Percentiles rank a stretch among this genome's conserved stretches.
These are phyloP conservation scores for Biston stratarius DNA, from an alignment of 2,888 invertebrate species.

Conservation along the genomic window DNA sequence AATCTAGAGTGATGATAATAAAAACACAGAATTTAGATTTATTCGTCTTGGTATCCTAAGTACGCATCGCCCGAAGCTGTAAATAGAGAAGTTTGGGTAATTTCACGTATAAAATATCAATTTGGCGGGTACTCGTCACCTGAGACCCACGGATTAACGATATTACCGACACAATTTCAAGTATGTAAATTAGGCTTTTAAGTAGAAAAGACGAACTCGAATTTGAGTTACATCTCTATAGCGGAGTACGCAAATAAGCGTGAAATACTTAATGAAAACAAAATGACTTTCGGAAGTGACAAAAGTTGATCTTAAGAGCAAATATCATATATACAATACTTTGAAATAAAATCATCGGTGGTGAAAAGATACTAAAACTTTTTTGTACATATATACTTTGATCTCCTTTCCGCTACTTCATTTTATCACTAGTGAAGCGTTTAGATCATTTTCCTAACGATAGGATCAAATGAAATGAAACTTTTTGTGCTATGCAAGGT, in stretches of 20 bases:
- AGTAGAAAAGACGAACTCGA: constrained; percentile 38
- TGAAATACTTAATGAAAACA: constrained; percentile 7
- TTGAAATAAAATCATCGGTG: constrained; percentile 2
- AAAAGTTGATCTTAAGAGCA: neutral
- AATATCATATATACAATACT: too few relatives aligned
- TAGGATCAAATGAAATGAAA: constrained; percentile 21
- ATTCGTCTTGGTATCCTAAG: constrained; percentile 1
- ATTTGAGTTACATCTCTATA: constrained; percentile 21
- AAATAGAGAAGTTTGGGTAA: constrained; percentile 28
- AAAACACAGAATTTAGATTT: neutral
- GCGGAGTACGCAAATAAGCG: constrained; percentile 10
- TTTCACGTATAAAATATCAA: constrained; percentile 58
- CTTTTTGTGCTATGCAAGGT: neutral
- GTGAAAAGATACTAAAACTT: neutral
- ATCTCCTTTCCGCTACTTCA: neutral
- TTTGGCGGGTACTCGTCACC: constrained; percentile 56
- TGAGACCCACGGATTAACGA: constrained; percentile 54
- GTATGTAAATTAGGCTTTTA: constrained; percentile 58
- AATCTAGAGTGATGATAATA: neutral
- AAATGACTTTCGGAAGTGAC: constrained; percentile 5
- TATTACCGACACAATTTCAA: constrained; percentile 38
- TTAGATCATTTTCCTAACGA: constrained; percentile 9
- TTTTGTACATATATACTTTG: constrained; percentile 1
- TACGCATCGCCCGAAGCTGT: constrained; percentile 43
- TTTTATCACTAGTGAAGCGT: constrained; percentile 14